These are phyloP conservation scores for Euthynnus affinis DNA, from an alignment of 2,797 vertebrate species.

Conservation along the genomic window DNA sequence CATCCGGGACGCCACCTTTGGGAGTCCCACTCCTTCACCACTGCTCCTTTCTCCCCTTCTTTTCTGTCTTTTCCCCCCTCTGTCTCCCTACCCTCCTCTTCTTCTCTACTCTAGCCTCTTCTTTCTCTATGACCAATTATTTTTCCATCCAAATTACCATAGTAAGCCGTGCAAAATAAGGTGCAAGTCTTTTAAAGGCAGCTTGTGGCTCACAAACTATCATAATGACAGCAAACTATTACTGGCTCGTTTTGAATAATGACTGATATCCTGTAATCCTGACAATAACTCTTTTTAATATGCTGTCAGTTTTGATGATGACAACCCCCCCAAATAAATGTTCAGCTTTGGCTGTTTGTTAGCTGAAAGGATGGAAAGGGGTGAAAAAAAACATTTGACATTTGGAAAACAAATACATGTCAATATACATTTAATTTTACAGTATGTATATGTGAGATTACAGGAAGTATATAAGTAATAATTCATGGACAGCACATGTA, in stretches of 20 bases:
- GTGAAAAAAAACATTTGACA: background rate
- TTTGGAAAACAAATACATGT: too few relatives aligned
- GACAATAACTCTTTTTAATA: background rate
- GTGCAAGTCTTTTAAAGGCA: background rate
- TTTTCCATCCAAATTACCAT: constrained; percentile 5
- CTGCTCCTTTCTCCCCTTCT: constrained; percentile 19
- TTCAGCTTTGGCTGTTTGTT: background rate
- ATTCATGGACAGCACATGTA: too few relatives aligned
- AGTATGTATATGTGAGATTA: too few relatives aligned
- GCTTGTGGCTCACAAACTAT: background rate
- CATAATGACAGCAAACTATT: background rate
- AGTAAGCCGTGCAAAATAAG: background rate
- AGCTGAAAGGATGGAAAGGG: background rate
- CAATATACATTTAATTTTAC: too few relatives aligned
- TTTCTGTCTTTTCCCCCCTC: constrained; percentile 4
- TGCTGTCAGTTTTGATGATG: background rate
- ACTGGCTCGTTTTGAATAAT: background rate
- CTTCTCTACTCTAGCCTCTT: background rate
- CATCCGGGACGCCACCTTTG: constrained; percentile 76
- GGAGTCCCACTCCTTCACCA: constrained; percentile 61
- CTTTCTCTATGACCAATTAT: constrained; percentile 2
- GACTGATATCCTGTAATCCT: background rate
- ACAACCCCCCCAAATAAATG: background rate
- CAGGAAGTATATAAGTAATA: too few relatives aligned
- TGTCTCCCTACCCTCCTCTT: background rate